Evolutionary conservation across 1,140 invertebrate species (phyloP), one percentile per base, ranked within the genome.

Genomic region (Saccostrea cuccullata): DNA sequence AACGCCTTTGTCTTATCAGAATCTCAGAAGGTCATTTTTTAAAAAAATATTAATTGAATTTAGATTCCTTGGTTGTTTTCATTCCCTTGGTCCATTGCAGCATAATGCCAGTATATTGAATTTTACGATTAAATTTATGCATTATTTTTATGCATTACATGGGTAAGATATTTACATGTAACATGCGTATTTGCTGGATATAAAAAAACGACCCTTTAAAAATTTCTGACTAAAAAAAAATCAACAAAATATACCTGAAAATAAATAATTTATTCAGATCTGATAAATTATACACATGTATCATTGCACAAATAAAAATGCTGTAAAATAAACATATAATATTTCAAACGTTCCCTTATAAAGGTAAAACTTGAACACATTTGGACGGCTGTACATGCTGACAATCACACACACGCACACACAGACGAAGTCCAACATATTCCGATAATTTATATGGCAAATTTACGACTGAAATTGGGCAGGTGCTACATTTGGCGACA

Each of bases 401-500:
- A 47, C 58, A 64, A 64, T 64, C 13, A 15, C 70, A 77, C 70
- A 77, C 30, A 77, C 70, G 26, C 20, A 67, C 60, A 77, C 70
- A 77, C 23, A 77, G 23, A 30, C 70, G 13, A 36, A 77, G 70
- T 23, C 11, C 58, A 64, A 64, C 30, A 77, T 11, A 77, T 6
- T 47, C 9, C 47, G 30, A 77, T 36, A 36, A 30, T 5, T 26
- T 36, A 36, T 36, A 77, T 77, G 70, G 70, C 70, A 77, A 17
- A 77, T 77, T 15, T 15, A 4, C 0, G 70, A 30, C 30, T 26
- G 9, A 77, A n/a, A 2, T 30, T 26, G 13, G 23, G 23, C 15
- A 15, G 13, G 26, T 30, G 13, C 15, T 36, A 85, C 30, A 85
- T 77, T 70, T 36, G 47, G 36, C 87, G 89, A 64, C 89, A 90